These are phyloP conservation scores for Rhizoglyphus robini DNA, from an alignment of 1,140 invertebrate species.

Conservation along the genomic window DNA sequence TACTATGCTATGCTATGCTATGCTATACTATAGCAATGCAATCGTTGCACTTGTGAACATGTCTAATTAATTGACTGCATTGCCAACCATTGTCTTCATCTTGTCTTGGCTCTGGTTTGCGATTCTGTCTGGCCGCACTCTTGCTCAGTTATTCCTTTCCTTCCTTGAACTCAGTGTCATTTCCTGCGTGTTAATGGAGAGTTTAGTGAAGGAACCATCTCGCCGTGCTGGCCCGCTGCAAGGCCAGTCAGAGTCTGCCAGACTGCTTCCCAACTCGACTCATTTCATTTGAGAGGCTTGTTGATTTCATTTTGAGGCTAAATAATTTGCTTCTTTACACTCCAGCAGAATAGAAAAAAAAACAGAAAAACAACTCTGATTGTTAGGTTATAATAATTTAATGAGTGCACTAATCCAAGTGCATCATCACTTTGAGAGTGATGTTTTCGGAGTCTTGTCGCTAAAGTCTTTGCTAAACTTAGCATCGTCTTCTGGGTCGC, in stretches of 20 bases:
- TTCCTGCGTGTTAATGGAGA: neutral
- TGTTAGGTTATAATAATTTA: no score
- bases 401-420: no score
- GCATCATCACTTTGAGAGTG: no score
- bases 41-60: neutral
- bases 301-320: constrained; percentile 12
- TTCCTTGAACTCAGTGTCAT: constrained; percentile 8
- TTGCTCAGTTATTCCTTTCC: constrained; percentile 4
- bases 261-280: neutral
- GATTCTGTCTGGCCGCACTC: neutral
- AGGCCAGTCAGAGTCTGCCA: no score
- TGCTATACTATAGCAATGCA: no score
- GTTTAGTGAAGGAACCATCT: neutral
- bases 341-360: no score
- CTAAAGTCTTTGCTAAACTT: no score
- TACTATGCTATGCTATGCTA: no score
- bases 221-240: neutral
- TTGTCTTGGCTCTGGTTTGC: neutral
- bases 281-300: neutral
- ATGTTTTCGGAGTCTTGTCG: no score
- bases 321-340: no score
- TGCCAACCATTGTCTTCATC: constrained; percentile 1
- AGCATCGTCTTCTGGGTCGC: no score
- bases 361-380: no score
- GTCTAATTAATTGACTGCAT: constrained; percentile 10